Base-by-base conservation (phyloP, 1,140 invertebrate genomes). In the Hestina assimilis region DNA sequence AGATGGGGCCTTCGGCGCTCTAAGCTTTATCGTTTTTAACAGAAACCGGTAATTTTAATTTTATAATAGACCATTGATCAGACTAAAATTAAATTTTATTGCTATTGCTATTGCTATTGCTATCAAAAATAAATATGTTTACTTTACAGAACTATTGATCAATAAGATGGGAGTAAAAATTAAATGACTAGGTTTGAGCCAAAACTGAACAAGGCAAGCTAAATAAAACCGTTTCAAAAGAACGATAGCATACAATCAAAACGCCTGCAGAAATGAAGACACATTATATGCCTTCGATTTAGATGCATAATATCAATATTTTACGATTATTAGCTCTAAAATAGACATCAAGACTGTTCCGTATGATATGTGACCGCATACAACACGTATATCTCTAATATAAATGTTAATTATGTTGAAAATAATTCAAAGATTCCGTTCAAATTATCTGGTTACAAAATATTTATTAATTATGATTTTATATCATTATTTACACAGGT, bases 321-420 rank as follows among this genome's bases (percentile, higher is more conserved):
- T 62, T 62, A 62, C 33, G 53, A 51, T 62, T 62, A 62, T 62
- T 51, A 62, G 46, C 40, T 29, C 45, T 19, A 51, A 3, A 47
- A 28, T 52, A 7, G 54, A 63, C 60, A 41, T 51, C 60, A 21
- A 58, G 29, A 53, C 57, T 58, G 59, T 52, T 51, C 35, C 35
- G 31, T 51, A 24, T 58, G 54, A 63, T 52, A 53, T 63, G 60
- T 45, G 59, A 29, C 29, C 20, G 23, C 42, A 19, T 3, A 15
- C 54, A 21, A 29, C 48, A 45, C 47, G 35, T 53, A 53, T 40
- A 47, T 51, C 19, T 23, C 17, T 47, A 38, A 17, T 19, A 24
- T 48, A 24, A 26, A 31, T 50, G 35, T 40, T 47, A 45, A 62
- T 57, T 63, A 57, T 55, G 33, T 47, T 55, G 35, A 61, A 59